Percentiles rank a stretch among this genome's conserved stretches.
phyloP scores from a whole-genome alignment of 2,797 vertebrate species.

The Cichlasoma orientale region DNA sequence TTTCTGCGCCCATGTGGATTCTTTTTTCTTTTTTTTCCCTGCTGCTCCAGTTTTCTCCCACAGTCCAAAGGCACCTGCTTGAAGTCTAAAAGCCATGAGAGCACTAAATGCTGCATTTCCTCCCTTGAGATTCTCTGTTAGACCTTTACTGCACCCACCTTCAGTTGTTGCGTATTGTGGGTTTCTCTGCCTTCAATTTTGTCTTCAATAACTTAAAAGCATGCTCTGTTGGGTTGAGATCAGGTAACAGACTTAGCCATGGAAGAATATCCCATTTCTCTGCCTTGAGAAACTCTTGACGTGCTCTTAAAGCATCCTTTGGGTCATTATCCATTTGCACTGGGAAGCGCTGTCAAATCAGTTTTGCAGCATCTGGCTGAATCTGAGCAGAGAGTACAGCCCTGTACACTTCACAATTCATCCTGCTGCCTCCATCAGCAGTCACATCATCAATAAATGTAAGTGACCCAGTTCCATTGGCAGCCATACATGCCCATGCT shows the following conservation, averaged over 20 bases:
- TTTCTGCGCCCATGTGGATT: background rate
- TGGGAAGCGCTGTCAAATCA: background rate
- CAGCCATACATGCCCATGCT: too few relatives aligned
- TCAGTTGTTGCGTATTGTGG: background rate
- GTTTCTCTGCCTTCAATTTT: background rate
- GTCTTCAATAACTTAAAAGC: background rate
- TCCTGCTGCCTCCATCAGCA: background rate
- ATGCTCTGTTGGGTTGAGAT: background rate
- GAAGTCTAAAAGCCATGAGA: background rate
- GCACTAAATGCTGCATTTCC: background rate
- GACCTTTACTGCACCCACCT: background rate
- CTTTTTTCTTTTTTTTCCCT: background rate
- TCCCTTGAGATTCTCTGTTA: background rate
- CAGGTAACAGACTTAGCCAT: background rate
- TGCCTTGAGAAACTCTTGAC: background rate
- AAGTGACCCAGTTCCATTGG: background rate
- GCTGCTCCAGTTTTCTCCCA: background rate
- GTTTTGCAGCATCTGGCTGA: background rate
- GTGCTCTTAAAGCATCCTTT: background rate
- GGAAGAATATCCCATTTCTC: background rate
- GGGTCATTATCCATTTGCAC: background rate
- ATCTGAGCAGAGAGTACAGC: background rate
- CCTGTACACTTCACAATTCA: background rate
- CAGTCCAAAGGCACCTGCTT: background rate
- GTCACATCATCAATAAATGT: background rate